Conservation (phyloP, 2,888 invertebrate species). For the Polymixis lichenea region DNA sequence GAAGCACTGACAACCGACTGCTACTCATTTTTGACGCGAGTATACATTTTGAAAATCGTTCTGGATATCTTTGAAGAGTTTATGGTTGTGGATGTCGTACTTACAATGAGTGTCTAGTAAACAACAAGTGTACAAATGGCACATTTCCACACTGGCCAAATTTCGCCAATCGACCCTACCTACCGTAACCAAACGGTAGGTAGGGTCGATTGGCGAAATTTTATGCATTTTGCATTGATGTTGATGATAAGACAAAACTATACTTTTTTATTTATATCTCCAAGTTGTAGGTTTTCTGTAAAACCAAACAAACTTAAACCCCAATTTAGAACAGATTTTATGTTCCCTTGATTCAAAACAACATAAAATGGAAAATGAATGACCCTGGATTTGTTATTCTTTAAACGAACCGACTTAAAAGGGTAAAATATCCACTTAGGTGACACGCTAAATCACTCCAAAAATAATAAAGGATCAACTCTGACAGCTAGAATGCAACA, state of each 20-base stretch:
- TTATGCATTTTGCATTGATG: not conserved
- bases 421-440: slow-evolving; percentile 32
- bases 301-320: not conserved
- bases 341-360: slow-evolving; percentile 28
- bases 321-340: slow-evolving; percentile 19
- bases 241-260: not conserved
- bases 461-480: slow-evolving; percentile 57
- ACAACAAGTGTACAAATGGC: slow-evolving; percentile 26
- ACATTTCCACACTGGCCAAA: slow-evolving; percentile 2
- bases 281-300: not conserved
- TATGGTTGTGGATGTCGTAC: slow-evolving; percentile 28
- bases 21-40: slow-evolving; percentile 51
- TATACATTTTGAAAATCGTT: slow-evolving; percentile 50
- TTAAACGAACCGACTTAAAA: slow-evolving; percentile 49
- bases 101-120: slow-evolving; percentile 17
- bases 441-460: slow-evolving; percentile 48
- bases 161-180: too few relatives aligned
- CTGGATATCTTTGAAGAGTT: slow-evolving; percentile 19
- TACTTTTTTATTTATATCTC: not conserved
- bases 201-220: not conserved
- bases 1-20: slow-evolving; percentile 58
- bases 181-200: too few relatives aligned
- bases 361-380: slow-evolving; percentile 47
- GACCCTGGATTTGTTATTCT: slow-evolving; percentile 31
- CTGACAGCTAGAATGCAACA: slow-evolving; percentile 56